Evolutionary conservation across 2,888 invertebrate genomes (phyloP).

Genomic region (Cenopis cana): DNA sequence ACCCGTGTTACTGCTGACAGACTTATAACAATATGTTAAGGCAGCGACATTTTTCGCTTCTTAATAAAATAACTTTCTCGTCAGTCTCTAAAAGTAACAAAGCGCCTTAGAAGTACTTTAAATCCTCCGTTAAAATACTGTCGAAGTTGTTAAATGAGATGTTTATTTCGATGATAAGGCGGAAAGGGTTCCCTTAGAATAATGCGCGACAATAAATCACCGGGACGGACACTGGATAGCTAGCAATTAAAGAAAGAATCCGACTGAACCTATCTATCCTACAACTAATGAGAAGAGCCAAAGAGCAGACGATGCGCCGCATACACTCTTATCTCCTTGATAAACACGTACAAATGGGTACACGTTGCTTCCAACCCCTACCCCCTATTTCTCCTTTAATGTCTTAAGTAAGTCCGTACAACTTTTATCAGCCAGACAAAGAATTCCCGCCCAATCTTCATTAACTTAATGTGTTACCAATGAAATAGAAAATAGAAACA

Average conservation of each 20-base stretch:
- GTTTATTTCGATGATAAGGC: conserved; percentile 41
- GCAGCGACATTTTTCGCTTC: conserved; percentile 45
- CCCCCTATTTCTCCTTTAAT: conserved; percentile 72
- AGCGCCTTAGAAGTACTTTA: neutral
- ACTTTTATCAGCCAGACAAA: conserved; percentile 72
- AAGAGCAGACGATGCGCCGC: conserved; percentile 62
- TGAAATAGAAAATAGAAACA: conserved; percentile 52
- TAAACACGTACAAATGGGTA: conserved; percentile 82
- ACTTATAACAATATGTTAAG: conserved; percentile 55
- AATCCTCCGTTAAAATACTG: conserved; percentile 9
- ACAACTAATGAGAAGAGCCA: conserved; percentile 76
- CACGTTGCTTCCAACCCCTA: conserved; percentile 69
- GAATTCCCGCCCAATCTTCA: conserved; percentile 62
- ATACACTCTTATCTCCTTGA: conserved; percentile 76
- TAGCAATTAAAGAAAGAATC: conserved; percentile 76
- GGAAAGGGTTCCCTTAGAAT: conserved; percentile 53
- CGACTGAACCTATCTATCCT: conserved; percentile 69
- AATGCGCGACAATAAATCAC: conserved; percentile 67
- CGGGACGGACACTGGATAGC: conserved; percentile 61
- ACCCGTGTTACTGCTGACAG: conserved; percentile 72
- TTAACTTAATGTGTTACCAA: conserved; percentile 67
- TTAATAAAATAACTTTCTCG: conserved; percentile 35
- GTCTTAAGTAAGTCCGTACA: conserved; percentile 71
- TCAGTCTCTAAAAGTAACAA: conserved; percentile 17
- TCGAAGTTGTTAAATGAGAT: conserved; percentile 32